phyloP scores from a whole-genome alignment of 1,140 invertebrate species.

The Oncopeltus fasciatus region DNA sequence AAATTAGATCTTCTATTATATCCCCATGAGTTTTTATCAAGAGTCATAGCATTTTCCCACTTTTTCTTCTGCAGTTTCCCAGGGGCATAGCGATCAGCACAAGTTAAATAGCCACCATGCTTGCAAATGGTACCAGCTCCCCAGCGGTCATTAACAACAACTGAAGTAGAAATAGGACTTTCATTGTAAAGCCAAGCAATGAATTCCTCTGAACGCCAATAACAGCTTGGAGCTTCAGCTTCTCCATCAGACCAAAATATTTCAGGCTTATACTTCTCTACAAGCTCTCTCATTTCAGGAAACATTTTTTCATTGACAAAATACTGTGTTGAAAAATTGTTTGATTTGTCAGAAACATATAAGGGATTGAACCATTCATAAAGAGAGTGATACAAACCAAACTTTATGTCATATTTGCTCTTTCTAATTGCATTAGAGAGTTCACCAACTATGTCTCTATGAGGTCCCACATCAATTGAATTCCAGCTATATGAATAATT shows the following conservation, averaged over 20 bases:
- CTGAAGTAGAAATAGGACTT: slow-evolving; percentile 75
- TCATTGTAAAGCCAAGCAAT: slow-evolving; percentile 91
- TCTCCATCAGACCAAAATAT: slow-evolving; percentile 90
- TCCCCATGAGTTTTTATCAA: slow-evolving; percentile 85
- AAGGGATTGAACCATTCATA: slow-evolving; percentile 87
- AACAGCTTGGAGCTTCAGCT: slow-evolving; percentile 63
- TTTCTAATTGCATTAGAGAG: slow-evolving; percentile 49
- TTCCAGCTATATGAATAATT: slow-evolving; percentile 82
- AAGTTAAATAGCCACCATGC: slow-evolving; percentile 81
- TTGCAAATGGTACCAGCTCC: slow-evolving; percentile 59
- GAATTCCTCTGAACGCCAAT: slow-evolving; percentile 67
- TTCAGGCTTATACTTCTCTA: slow-evolving; percentile 70
- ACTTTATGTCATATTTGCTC: slow-evolving; percentile 42
- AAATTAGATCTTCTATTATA: slow-evolving; percentile 59
- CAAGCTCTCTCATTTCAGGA: slow-evolving; percentile 58
- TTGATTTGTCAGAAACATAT: slow-evolving; percentile 56
- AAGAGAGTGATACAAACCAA: slow-evolving; percentile 79
- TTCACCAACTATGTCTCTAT: slow-evolving; percentile 59
- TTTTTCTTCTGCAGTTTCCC: slow-evolving; percentile 58
- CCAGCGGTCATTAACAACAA: slow-evolving; percentile 68
- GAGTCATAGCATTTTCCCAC: slow-evolving; percentile 85
- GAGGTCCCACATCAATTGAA: slow-evolving; percentile 68
- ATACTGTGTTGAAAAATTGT: slow-evolving; percentile 45
- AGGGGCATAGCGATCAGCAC: slow-evolving; percentile 77
- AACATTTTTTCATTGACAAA: slow-evolving; percentile 54